A percentile compares a stretch with the other conserved stretches of the same genome.
Evolutionary conservation across 2,797 vertebrate genomes (phyloP).

Genomic region (Leucoraja ocellata): DNA sequence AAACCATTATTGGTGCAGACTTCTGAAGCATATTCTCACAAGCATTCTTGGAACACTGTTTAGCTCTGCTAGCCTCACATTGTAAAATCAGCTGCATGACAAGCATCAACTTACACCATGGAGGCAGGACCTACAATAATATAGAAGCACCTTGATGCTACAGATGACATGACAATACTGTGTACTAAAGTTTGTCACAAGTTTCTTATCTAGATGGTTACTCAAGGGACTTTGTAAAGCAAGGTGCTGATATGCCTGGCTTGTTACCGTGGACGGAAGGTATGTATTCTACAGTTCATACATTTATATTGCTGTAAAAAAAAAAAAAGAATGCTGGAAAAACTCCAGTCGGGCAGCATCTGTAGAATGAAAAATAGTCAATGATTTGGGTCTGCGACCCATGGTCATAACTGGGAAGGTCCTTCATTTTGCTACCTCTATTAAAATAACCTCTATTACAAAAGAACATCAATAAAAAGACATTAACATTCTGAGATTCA

Average conservation of each 20-base stretch:
- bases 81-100: background rate
- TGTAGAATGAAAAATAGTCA: too few relatives aligned
- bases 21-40: background rate
- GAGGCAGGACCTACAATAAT: background rate
- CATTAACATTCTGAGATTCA: too few relatives aligned
- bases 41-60: background rate
- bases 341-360: too few relatives aligned
- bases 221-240: background rate
- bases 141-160: background rate
- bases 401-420: too few relatives aligned
- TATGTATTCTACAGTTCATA: background rate
- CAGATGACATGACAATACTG: background rate
- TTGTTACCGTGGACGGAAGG: background rate
- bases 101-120: background rate
- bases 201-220: background rate
- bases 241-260: background rate
- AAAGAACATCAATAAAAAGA: too few relatives aligned
- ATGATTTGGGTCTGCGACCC: too few relatives aligned
- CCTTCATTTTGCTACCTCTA: background rate
- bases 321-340: too few relatives aligned
- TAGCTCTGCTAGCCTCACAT: background rate
- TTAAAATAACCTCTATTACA: too few relatives aligned
- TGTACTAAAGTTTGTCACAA: background rate
- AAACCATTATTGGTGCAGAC: background rate
- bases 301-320: too few relatives aligned